Conservation (phyloP, 2,797 vertebrate genomes). For the Amblyraja radiata region DNA sequence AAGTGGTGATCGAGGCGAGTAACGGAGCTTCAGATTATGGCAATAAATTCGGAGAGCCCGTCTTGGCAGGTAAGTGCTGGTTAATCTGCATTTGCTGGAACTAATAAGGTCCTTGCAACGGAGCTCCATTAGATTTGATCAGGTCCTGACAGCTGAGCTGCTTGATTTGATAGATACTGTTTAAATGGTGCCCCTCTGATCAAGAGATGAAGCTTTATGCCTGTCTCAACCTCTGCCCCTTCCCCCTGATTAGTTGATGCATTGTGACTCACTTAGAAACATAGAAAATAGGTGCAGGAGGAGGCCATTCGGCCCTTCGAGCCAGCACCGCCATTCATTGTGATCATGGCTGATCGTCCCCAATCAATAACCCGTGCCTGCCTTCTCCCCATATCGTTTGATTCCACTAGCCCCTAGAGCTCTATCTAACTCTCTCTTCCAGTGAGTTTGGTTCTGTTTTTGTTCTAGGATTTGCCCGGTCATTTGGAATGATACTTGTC, state of each 20-base stretch:
- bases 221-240: not conserved
- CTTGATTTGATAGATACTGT: too few relatives aligned
- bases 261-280: not conserved
- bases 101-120: not conserved
- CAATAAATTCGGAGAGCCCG: constrained; percentile 78
- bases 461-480: constrained; percentile 78
- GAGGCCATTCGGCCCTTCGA: too few relatives aligned
- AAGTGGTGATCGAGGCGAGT: constrained; percentile 81
- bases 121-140: not conserved
- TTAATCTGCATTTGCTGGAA: not conserved
- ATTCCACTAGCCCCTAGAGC: too few relatives aligned
- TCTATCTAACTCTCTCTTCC: too few relatives aligned
- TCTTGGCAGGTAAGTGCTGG: constrained; percentile 47
- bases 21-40: constrained; percentile 87
- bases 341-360: too few relatives aligned
- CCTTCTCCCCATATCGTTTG: too few relatives aligned
- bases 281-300: too few relatives aligned
- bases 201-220: not conserved
- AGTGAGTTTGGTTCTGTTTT: not conserved
- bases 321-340: too few relatives aligned
- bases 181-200: too few relatives aligned
- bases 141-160: too few relatives aligned
- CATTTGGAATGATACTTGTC: constrained; percentile 72
- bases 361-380: too few relatives aligned
- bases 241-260: not conserved